These are phyloP conservation scores for Sceloporus tristichus DNA, from an alignment of 2,113 vertebrate species.

Conservation along the genomic window DNA sequence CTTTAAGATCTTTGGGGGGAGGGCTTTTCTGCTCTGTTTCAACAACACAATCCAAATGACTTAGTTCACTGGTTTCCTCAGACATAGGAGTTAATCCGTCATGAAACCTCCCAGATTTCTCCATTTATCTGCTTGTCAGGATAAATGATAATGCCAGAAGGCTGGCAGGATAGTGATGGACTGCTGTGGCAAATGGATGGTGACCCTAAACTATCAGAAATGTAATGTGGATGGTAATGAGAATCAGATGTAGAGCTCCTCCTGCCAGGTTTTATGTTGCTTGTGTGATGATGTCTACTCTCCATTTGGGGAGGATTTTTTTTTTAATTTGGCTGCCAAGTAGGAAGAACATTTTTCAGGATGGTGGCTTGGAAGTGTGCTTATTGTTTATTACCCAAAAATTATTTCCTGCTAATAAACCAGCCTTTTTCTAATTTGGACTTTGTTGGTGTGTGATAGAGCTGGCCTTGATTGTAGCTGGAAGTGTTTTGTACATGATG, in stretches of 20 bases:
- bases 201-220: constrained; percentile 57
- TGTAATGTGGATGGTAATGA: constrained; percentile 50
- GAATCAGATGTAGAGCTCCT: constrained; percentile 49
- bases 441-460: neutral
- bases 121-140: constrained; percentile 67
- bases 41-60: neutral
- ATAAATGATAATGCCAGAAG: constrained; percentile 63
- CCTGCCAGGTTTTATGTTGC: constrained; percentile 18
- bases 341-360: too few species aligned
- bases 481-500: neutral
- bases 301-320: neutral
- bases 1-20: too few species aligned
- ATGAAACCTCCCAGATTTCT: constrained; percentile 36
- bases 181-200: constrained; percentile 62
- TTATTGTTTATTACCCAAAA: neutral
- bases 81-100: constrained; percentile 56
- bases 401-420: neutral
- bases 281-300: neutral
- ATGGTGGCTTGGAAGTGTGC: neutral
- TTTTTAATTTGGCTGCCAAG: too few species aligned
- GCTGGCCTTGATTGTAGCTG: neutral
- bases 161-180: constrained; percentile 69
- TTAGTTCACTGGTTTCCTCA: constrained; percentile 47
- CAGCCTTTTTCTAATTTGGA: too few species aligned
- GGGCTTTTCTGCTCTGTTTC: neutral